Evolutionary conservation across 2,888 invertebrate genomes (phyloP).

Genomic region (Cerceris ruficornis): DNA sequence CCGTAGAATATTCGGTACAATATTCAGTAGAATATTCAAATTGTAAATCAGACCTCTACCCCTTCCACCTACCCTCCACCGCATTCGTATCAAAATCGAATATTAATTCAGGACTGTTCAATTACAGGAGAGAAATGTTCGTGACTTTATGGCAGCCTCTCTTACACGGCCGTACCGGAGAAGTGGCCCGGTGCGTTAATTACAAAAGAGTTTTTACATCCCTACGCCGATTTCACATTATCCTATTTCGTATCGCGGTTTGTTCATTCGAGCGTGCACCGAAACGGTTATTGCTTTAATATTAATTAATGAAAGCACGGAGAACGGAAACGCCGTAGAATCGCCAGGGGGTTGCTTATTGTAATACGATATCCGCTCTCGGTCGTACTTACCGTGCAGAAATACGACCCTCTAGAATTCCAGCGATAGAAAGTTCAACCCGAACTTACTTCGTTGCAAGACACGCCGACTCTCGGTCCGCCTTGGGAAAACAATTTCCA

Average conservation of each 20-base stretch:
- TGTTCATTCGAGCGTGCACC: conserved; percentile 61
- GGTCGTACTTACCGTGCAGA: conserved; percentile 18
- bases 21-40: conserved; percentile 65
- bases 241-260: conserved; percentile 58
- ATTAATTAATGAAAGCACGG: conserved; percentile 70
- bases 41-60: conserved; percentile 65
- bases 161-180: conserved; percentile 36
- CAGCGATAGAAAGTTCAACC: background rate
- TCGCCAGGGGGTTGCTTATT: conserved; percentile 18
- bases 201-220: conserved; percentile 72
- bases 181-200: conserved; percentile 67
- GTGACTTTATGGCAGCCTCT: conserved; percentile 35
- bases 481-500: no score
- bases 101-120: conserved; percentile 68
- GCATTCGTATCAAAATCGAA: conserved; percentile 62
- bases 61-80: no score
- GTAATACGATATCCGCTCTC: conserved; percentile 21
- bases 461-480: no score
- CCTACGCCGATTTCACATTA: conserved; percentile 66
- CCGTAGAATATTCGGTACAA: conserved; percentile 60
- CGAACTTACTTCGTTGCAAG: background rate
- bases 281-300: conserved; percentile 70
- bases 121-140: conserved; percentile 67
- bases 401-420: background rate
- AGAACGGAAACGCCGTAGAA: background rate